Conservation (phyloP, 2,888 invertebrate species). For the Zhuqinia jingwanae region DNA sequence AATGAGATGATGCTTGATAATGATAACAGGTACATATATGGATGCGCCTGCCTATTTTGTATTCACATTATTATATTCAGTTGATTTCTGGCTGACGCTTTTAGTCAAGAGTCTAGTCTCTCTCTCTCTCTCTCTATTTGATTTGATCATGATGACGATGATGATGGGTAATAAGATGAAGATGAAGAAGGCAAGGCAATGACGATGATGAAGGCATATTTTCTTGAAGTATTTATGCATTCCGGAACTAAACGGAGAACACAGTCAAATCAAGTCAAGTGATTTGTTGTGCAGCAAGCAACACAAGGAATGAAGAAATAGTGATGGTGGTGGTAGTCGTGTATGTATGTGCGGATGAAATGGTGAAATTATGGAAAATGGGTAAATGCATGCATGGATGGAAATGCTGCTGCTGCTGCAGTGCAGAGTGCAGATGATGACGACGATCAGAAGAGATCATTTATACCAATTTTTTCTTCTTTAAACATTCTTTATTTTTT, state of each 20-base stretch:
- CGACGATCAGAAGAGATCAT: constrained; percentile 32
- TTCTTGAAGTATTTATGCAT: constrained; percentile 56
- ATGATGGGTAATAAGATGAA: constrained; percentile 39
- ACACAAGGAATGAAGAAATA: not conserved
- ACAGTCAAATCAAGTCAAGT: constrained; percentile 48
- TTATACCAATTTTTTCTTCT: constrained; percentile 5
- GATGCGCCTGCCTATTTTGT: constrained; percentile 33
- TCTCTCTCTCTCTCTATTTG: constrained; percentile 3
- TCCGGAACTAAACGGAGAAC: constrained; percentile 54
- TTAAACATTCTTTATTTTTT: too few relatives aligned
- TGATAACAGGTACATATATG: constrained; percentile 48
- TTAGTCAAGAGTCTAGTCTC: not conserved
- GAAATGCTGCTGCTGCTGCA: constrained; percentile 1
- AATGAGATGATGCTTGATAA: constrained; percentile 51
- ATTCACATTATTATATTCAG: constrained; percentile 17
- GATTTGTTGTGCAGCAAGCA: constrained; percentile 36
- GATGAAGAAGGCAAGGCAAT: constrained; percentile 30
- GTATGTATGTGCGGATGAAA: constrained; percentile 1
- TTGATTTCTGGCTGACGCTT: constrained; percentile 7
- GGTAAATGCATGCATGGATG: constrained; percentile 31
- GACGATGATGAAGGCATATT: constrained; percentile 38
- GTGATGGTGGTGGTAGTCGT: not conserved
- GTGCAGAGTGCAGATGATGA: not conserved
- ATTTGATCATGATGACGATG: constrained; percentile 21
- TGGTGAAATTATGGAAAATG: constrained; percentile 43